Base-by-base conservation (phyloP, 2,797 vertebrate genomes). In the Mastacembelus armatus region DNA sequence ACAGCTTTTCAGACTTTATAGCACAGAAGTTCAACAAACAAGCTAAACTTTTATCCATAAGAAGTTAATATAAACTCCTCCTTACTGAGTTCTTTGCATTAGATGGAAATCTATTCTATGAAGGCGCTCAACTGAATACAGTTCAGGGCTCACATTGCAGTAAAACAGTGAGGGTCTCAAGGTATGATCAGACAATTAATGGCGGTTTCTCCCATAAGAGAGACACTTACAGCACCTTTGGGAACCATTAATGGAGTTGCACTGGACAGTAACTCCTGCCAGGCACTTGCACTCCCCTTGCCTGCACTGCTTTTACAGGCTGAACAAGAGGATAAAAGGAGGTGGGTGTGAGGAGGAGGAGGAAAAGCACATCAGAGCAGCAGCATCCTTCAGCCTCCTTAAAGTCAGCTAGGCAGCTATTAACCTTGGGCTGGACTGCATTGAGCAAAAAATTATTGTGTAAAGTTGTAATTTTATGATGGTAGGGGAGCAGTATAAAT, bases 391-490 rank as follows among this genome's bases (percentile, higher is more conserved):
- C 89, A 89, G 87, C 74, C 73, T 63, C 84, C 84, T 92, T 88
- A 92, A 92, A 92, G 92, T 92, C 89, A 91, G 78, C 84, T 68
- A 63, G 81, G 89, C 81, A 43, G 81, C 92, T 90, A 93, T 94
- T 94, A 94, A 94, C 93, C 93, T 95, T 95, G 93, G 74, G 79
- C 79, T 85, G 89, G 91, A 92, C 85, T 80, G 84, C 92, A 90
- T 69, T 72, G 68, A 85, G 89, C 84, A 83, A 91, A 81, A 92
- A 93, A 94, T 92, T 90, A 94, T 93, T 91, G 94, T 84, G 87
- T 90, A 92, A 93, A 92, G 90, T 93, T 94, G 88, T 92, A 92
- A 93, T 93, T 95, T 94, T 94, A 94, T 93, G 88, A 90, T 67
- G 77, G 87, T 84, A 88, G 81, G 84, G 84, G 86, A 88, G 89